Percentiles rank a stretch among this genome's conserved stretches.
Conservation (phyloP, 1,140 invertebrate genomes). For the Pseudomyrmex dendroicus region DNA sequence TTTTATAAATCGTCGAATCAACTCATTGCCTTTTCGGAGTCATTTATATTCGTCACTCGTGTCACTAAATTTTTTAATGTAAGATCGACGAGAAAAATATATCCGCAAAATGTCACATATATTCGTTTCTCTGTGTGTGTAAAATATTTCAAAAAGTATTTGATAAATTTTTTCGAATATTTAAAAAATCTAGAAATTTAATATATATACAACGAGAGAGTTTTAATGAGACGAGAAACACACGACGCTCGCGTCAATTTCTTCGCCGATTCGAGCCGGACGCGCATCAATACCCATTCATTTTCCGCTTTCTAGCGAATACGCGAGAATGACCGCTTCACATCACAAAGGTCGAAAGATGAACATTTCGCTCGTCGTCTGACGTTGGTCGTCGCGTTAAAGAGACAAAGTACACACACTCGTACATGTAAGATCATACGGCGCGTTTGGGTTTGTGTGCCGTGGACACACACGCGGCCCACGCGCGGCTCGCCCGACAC, state of each 20-base stretch:
- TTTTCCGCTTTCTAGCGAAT: slow-evolving; percentile 34
- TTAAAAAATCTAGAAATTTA: neutral
- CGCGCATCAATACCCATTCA: neutral
- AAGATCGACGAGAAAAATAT: no score
- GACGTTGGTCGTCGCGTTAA: neutral
- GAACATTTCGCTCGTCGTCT: neutral
- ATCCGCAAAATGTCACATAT: neutral
- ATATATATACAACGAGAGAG: no score
- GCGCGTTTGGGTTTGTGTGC: neutral
- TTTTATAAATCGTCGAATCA: slow-evolving; percentile 17
- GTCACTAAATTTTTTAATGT: neutral
- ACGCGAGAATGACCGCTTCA: slow-evolving; percentile 18
- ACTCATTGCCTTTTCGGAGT: neutral
- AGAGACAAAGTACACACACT: slow-evolving; percentile 27
- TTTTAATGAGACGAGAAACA: no score
- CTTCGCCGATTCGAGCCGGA: neutral
- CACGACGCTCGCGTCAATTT: neutral
- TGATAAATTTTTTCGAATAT: neutral
- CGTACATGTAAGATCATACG: neutral
- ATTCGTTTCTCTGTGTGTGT: neutral
- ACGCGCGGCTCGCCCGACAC: slow-evolving; percentile 8
- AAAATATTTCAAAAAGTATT: neutral
- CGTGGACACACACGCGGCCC: neutral
- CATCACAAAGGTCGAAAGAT: slow-evolving; percentile 25
- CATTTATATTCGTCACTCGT: slow-evolving; percentile 12